Base-by-base conservation (phyloP, 2,888 invertebrate genomes). In the Melangyna quadrimaculata region DNA sequence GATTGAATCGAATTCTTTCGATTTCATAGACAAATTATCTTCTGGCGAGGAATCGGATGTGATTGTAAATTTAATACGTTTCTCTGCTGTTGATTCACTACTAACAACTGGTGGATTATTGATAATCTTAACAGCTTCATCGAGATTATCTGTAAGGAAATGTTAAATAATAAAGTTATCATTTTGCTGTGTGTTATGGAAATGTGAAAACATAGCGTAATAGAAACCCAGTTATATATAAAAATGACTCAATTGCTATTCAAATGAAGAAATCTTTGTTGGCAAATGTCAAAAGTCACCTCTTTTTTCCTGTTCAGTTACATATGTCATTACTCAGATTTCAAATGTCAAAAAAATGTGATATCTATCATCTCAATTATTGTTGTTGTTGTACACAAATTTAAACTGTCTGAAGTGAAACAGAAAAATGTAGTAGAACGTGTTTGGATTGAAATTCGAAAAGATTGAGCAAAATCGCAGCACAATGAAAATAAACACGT, bases 21-120 rank as follows among this genome's bases (percentile, higher is more conserved):
- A 89, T 29, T 90, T 88, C 74, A 90, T 67, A 14, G 89, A 89
- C 61, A 89, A 88, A 79, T 89, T 91, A 57, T 91, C 90, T 74
- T 92, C 91, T 6, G 90, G 89, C 4, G 92, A 91, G 4, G 90
- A 89, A 29, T 90, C 91, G 22, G 89, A 71, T 3, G 90, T 89
- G 67, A 91, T 69, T 9, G 91, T 92, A 63, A 92, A 91, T 0
- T 89, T 91, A 10, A 91, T 91, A 8, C 90, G 91, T 74, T 90
- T 90, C 10, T 91, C 91, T 2, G 88, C 8, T 6, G 88, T 22
- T 14, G 35, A 1, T 55, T 86, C 81, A 8, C 12, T 37, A n/a
- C n/a, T n/a, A n/a, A n/a, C n/a, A 2, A 27, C 51, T 43, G 22
- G 10, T n/a, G 72, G 77, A 32, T 40, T 61, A 57, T 86, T 86